phyloP scores from a whole-genome alignment of 2,797 vertebrate genomes.

The Sphenodon punctatus region DNA sequence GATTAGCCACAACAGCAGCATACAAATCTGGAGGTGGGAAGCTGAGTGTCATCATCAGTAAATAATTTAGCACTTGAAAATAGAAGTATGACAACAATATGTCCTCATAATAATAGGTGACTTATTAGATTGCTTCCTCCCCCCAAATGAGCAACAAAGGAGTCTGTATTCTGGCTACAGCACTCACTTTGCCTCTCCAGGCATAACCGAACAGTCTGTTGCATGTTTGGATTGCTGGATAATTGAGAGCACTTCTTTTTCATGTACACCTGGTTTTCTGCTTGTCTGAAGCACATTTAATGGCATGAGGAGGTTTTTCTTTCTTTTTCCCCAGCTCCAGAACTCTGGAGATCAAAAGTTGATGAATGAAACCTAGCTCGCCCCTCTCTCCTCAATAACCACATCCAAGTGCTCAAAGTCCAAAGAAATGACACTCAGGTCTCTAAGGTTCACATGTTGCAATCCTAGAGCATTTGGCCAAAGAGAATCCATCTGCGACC shows the following conservation, averaged over 20 bases:
- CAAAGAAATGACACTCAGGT: not conserved
- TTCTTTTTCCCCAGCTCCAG: not conserved
- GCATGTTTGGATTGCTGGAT: not conserved
- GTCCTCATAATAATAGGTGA: not conserved
- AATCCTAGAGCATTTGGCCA: not conserved
- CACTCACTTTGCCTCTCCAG: not conserved
- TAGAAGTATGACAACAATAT: not conserved
- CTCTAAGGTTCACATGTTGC: rapidly evolving
- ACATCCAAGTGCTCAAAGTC: not conserved
- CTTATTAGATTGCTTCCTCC: not conserved
- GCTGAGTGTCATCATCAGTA: rapidly evolving
- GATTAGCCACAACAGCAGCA: too few species aligned
- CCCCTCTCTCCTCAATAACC: not conserved
- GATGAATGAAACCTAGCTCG: not conserved
- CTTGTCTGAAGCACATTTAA: not conserved
- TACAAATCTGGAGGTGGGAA: too few species aligned
- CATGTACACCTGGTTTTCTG: rapidly evolving
- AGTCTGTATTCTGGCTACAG: not conserved
- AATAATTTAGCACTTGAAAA: constrained; percentile 8
- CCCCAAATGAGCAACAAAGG: not conserved
- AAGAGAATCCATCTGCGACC: not conserved
- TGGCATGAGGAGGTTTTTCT: not conserved
- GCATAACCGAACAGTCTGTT: not conserved
- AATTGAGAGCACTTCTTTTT: not conserved
- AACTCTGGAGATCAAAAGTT: not conserved